A percentile compares a stretch with the other conserved stretches of the same genome.
Evolutionary conservation across 2,888 invertebrate species (phyloP).

Genomic region (Meganola albula): DNA sequence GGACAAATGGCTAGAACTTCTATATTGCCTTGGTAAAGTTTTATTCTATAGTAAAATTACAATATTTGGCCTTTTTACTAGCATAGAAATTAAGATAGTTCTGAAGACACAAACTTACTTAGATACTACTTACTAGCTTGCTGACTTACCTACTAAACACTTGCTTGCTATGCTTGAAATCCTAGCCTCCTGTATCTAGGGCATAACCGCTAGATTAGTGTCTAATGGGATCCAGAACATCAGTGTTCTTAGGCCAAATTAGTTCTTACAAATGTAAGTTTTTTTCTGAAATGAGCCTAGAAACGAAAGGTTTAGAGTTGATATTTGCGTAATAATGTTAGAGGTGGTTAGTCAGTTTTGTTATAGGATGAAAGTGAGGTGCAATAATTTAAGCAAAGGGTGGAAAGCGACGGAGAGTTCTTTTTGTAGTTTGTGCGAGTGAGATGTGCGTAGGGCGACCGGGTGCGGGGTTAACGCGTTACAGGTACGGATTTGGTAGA

Average conservation of each 20-base stretch:
- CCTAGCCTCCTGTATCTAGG: too few species aligned
- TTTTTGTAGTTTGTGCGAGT: conserved; percentile 78
- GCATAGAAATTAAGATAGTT: too few species aligned
- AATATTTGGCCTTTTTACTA: too few species aligned
- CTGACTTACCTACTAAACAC: too few species aligned
- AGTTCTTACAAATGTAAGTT: conserved; percentile 37
- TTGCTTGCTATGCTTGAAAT: too few species aligned
- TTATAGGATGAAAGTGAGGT: conserved; percentile 50
- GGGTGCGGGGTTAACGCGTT: conserved; percentile 68
- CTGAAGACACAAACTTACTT: too few species aligned
- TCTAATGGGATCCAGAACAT: conserved; percentile 53
- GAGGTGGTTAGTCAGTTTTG: conserved; percentile 39
- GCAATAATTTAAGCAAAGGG: conserved; percentile 78
- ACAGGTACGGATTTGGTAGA: conserved; percentile 46
- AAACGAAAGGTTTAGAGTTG: conserved; percentile 27
- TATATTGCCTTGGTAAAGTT: too few species aligned
- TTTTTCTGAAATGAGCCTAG: conserved; percentile 17
- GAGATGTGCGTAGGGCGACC: conserved; percentile 74
- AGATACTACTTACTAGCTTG: too few species aligned
- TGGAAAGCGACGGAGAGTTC: conserved; percentile 74
- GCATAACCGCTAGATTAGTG: conserved; percentile 60
- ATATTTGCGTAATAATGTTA: conserved; percentile 29
- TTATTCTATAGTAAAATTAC: too few species aligned
- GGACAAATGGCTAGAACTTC: too few species aligned
- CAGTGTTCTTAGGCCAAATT: conserved; percentile 62